Conservation (phyloP, 2,113 vertebrate species). For the Turnix velox region DNA sequence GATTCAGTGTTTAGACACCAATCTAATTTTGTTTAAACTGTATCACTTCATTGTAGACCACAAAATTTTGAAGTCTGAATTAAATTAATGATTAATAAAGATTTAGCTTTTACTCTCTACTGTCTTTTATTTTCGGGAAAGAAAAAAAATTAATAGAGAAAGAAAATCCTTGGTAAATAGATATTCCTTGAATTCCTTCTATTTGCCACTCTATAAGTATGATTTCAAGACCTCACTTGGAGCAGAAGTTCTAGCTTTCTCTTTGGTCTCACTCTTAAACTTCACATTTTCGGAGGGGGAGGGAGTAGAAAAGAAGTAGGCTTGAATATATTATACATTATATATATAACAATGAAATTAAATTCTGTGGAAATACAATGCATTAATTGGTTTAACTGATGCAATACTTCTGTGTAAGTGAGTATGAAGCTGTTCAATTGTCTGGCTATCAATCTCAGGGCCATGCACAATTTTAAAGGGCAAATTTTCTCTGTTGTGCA, state of each 20-base stretch:
- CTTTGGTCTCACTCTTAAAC: neutral
- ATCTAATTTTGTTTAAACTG: slow-evolving; percentile 66
- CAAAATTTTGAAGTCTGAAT: slow-evolving; percentile 19
- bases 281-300: neutral
- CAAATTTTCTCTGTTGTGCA: neutral
- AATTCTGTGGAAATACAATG: neutral
- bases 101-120: neutral
- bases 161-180: neutral
- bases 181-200: neutral
- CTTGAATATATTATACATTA: neutral
- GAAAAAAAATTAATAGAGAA: neutral
- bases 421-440: neutral
- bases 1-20: slow-evolving; percentile 67
- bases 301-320: neutral
- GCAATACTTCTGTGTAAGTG: neutral
- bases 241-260: neutral
- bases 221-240: neutral
- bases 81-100: neutral
- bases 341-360: neutral
- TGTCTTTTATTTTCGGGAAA: neutral
- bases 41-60: slow-evolving; percentile 37
- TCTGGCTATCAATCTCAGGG: neutral
- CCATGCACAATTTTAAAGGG: neutral
- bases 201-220: neutral
- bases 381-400: neutral